These are phyloP conservation scores for Athalia cordata DNA, from an alignment of 2,888 invertebrate species.

Conservation along the genomic window DNA sequence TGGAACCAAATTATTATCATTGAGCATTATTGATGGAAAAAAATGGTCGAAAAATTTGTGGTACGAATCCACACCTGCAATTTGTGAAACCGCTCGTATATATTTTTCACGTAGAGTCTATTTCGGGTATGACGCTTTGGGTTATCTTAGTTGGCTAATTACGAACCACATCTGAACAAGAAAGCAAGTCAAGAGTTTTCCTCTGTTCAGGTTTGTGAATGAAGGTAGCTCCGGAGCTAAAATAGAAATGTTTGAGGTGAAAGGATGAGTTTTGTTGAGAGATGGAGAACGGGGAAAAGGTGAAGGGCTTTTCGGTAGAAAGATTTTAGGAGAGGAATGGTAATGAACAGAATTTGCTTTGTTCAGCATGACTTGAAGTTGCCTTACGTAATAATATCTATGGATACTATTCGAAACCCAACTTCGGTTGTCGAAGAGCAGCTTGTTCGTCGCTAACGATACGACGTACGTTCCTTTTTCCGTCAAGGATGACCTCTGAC, in stretches of 20 bases:
- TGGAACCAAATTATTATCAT: no score
- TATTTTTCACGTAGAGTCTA: neutral
- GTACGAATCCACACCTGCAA: no score
- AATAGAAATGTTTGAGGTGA: neutral
- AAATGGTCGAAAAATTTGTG: no score
- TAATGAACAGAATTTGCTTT: neutral
- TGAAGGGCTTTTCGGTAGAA: neutral
- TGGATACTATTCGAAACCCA: neutral
- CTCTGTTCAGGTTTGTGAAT: neutral
- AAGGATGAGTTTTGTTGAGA: neutral
- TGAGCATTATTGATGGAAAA: no score
- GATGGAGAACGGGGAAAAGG: neutral
- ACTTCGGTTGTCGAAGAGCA: no score
- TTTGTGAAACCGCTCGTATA: no score
- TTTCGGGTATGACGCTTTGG: neutral
- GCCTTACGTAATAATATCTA: neutral
- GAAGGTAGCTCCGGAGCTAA: neutral
- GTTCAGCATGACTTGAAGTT: neutral
- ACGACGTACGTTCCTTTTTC: neutral
- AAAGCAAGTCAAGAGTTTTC: slow-evolving; percentile 2
- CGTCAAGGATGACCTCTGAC: slow-evolving; percentile 9
- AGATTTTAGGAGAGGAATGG: neutral
- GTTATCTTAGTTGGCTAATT: slow-evolving; percentile 15
- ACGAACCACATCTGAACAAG: slow-evolving; percentile 9
- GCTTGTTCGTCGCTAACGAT: neutral